These are phyloP conservation scores for Ectropis grisescens DNA, from an alignment of 1,140 invertebrate species.

Conservation along the genomic window DNA sequence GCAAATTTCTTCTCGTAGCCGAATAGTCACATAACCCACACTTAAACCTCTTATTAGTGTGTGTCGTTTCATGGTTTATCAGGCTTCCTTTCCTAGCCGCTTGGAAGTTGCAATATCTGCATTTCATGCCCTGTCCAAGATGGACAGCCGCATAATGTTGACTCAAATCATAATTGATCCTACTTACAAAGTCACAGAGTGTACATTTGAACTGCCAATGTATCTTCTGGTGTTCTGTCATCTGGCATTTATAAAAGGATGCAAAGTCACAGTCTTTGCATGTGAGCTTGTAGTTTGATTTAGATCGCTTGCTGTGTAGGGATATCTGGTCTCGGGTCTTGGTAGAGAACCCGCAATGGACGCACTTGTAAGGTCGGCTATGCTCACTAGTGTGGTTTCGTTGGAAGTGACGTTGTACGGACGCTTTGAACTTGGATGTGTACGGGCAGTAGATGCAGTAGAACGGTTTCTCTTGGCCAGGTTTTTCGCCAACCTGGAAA, in stretches of 20 bases:
- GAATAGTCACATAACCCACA: conserved; percentile 27
- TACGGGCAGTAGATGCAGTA: conserved; percentile 32
- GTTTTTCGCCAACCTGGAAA: conserved; percentile 32
- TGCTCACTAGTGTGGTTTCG: conserved; percentile 32
- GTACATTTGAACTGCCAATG: conserved; percentile 33
- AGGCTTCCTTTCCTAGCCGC: conserved; percentile 32
- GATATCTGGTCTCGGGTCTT: conserved; percentile 48
- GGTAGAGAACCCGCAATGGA: conserved; percentile 40
- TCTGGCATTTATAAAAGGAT: conserved; percentile 34
- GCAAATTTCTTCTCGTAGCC: conserved; percentile 24
- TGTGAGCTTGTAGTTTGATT: conserved; percentile 12
- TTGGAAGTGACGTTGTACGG: conserved; percentile 42
- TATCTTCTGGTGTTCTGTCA: conserved; percentile 30
- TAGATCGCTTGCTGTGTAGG: conserved; percentile 36
- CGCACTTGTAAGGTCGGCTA: conserved; percentile 35
- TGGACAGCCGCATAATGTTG: conserved; percentile 26
- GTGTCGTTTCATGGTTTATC: conserved; percentile 32
- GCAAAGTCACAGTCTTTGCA: conserved; percentile 24
- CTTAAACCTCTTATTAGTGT: conserved; percentile 37
- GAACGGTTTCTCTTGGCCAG: conserved; percentile 27
- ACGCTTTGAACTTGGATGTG: conserved; percentile 38
- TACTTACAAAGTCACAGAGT: conserved; percentile 29
- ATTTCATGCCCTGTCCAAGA: conserved; percentile 30
- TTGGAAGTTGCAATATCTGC: conserved; percentile 33
- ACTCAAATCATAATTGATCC: conserved; percentile 33